Evolutionary conservation across 1,140 invertebrate species (phyloP).

Genomic region (Lethrus apterus): DNA sequence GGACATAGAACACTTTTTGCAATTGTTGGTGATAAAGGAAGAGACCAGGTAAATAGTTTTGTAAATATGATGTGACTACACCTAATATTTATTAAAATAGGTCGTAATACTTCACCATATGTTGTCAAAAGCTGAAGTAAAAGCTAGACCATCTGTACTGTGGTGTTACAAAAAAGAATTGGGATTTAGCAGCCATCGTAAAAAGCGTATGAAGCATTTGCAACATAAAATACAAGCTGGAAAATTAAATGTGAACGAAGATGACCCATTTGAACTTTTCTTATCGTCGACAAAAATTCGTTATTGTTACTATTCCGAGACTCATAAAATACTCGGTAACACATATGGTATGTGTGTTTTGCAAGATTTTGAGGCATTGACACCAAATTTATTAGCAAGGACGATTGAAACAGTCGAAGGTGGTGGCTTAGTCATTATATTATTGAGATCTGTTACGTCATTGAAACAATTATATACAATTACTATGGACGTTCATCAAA

Average conservation of each 20-base stretch:
- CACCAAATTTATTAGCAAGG: slow-evolving; percentile 95
- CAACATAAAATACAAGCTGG: slow-evolving; percentile 84
- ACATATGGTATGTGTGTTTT: slow-evolving; percentile 97
- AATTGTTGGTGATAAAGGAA: slow-evolving; percentile 90
- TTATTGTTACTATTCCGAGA: slow-evolving; percentile 97
- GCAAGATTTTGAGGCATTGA: slow-evolving; percentile 98
- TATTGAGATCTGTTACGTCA: slow-evolving; percentile 80
- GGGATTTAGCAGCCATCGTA: slow-evolving; percentile 88
- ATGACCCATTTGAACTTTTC: slow-evolving; percentile 96
- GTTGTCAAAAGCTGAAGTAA: slow-evolving; percentile 87
- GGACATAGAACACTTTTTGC: slow-evolving; percentile 92
- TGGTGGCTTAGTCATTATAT: slow-evolving; percentile 86
- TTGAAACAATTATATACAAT: slow-evolving; percentile 93
- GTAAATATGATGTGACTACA: slow-evolving; percentile 1
- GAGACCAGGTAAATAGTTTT: slow-evolving; percentile 73
- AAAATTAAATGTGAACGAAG: slow-evolving; percentile 86
- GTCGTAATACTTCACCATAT: slow-evolving; percentile 96
- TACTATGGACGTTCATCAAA: slow-evolving; percentile 97
- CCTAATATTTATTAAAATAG: slow-evolving; percentile 42
- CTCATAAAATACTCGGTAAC: slow-evolving; percentile 95
- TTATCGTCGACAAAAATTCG: slow-evolving; percentile 93
- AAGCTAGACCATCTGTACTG: slow-evolving; percentile 84
- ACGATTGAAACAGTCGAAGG: slow-evolving; percentile 99
- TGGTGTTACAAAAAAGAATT: slow-evolving; percentile 99
- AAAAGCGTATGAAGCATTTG: slow-evolving; percentile 84